Percentiles rank a stretch among this genome's conserved stretches.
phyloP scores from a whole-genome alignment of 2,113 vertebrate species.

The Hyaena hyaena region DNA sequence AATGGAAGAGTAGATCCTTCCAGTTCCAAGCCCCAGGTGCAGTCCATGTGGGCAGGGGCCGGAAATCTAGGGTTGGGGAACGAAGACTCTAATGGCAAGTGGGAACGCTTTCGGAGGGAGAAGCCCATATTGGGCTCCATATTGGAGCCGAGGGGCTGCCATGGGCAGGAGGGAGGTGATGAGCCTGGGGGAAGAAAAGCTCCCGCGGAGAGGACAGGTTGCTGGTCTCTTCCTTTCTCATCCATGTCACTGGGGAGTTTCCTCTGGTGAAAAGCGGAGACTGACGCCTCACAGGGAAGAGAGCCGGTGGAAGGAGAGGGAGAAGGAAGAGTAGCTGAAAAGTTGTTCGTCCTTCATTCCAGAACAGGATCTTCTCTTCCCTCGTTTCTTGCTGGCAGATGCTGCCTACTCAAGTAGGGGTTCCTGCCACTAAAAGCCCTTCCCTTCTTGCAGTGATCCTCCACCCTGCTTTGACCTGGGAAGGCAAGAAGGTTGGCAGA shows the following conservation, averaged over 20 bases:
- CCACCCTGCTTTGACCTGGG: background rate
- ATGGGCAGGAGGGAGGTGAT: background rate
- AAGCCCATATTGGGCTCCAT: background rate
- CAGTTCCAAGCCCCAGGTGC: background rate
- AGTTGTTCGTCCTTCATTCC: background rate
- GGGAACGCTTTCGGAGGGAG: background rate
- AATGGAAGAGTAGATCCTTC: background rate
- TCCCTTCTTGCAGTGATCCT: background rate
- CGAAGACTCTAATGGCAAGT: background rate
- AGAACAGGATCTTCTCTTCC: background rate
- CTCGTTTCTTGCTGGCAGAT: slow-evolving; percentile 4
- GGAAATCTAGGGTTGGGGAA: background rate
- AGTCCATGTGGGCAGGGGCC: background rate
- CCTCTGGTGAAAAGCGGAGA: background rate
- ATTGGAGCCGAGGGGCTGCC: background rate
- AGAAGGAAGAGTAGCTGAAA: background rate
- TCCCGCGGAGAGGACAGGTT: background rate
- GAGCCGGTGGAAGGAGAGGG: background rate
- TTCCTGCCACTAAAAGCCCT: background rate
- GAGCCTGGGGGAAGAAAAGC: background rate
- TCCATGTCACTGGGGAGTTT: background rate
- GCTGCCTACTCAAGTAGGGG: background rate
- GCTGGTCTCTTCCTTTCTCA: background rate
- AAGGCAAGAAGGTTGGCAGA: background rate
- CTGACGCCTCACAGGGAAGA: background rate